These are phyloP conservation scores for Scomber scombrus DNA, from an alignment of 2,113 vertebrate genomes.

Conservation along the genomic window DNA sequence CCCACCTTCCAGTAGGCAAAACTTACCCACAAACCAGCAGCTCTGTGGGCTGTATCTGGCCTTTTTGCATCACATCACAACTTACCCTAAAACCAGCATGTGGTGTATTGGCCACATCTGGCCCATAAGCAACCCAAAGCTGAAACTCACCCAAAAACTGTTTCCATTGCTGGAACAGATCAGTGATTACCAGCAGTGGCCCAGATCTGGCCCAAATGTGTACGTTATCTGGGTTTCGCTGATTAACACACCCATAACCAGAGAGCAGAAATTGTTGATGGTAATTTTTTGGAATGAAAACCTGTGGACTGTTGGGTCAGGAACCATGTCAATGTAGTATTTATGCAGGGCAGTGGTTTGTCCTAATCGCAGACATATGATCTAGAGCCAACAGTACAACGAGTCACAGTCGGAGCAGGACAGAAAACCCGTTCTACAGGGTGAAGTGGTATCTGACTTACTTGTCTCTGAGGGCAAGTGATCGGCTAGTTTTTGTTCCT, in stretches of 20 bases:
- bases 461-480: neutral
- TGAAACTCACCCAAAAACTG: neutral
- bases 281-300: neutral
- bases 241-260: neutral
- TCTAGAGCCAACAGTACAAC: neutral
- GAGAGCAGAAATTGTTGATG: neutral
- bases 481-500: neutral
- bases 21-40: neutral
- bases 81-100: neutral
- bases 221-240: neutral
- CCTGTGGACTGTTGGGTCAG: too few relatives aligned
- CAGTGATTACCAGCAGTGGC: neutral
- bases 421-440: neutral
- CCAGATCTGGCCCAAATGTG: neutral
- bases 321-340: neutral
- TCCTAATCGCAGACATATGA: too few relatives aligned
- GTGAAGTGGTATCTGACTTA: neutral
- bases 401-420: neutral
- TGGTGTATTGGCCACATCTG: neutral
- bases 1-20: neutral
- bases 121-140: neutral
- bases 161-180: neutral
- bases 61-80: fast-evolving
- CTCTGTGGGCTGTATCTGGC: neutral
- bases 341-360: neutral